Evolutionary conservation across 2,797 vertebrate genomes (phyloP), one percentile per base, ranked within the genome.

Genomic region (Danio albolineatus): DNA sequence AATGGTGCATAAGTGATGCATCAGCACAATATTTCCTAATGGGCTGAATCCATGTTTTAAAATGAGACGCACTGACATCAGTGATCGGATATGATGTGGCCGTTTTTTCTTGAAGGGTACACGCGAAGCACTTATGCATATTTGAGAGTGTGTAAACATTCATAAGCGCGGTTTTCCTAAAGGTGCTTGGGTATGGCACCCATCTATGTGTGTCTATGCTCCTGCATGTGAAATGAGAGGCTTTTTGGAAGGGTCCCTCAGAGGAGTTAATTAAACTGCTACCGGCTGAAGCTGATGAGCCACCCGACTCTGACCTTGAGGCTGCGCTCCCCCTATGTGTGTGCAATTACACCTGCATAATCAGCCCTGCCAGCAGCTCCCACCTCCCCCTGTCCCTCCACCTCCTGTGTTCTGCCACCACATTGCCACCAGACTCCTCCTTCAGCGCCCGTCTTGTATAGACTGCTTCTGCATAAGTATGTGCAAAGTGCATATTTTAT

Each of bases 191-290:
- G 67, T 62, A 70, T 62, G 66, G 48, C 57, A 19, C 41, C 28
- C 19, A 60, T 89, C 82, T 78, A n/a, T 89, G 90, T 87, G 89
- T 85, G 84, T 88, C 72, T 86, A 19, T 91, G 86, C 91, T 91
- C 91, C 89, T 90, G 90, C 88, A 93, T 93, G 89, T 92, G 92
- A 93, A 93, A 94, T 91, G 90, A 93, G 92, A 89, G 90, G 87
- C 89, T 91, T 93, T 92, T 93, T 90, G 92, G 89, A 85, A 44
- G 74, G 91, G 91, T 89, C 90, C 92, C 93, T 94, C 94, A 60
- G 91, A 92, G 94, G 94, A 94, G 93, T 94, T 95, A 93, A 95
- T 95, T 94, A 95, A 94, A 94, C 92, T 94, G 92, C 94, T 92
- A 92, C 89, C 91, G 90, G 91, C 92, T 91, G 87, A 88, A 91